Conservation (phyloP, 2,888 invertebrate genomes). For the Ophion obscuratus region DNA sequence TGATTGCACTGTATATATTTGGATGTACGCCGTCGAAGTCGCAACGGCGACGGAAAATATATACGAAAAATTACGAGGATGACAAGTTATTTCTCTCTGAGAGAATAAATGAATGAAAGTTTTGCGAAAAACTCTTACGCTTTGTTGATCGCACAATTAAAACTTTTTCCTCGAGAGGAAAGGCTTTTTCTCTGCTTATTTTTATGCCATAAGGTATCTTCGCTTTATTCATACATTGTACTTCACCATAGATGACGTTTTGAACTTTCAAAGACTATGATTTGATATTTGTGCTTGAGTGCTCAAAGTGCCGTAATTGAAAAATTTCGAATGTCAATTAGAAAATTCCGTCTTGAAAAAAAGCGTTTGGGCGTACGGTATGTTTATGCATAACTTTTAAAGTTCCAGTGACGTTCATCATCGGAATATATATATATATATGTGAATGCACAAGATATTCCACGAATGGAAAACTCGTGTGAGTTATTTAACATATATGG, state of each 20-base stretch:
- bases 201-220: background rate
- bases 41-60: background rate
- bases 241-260: too few relatives aligned
- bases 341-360: background rate
- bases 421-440: too few relatives aligned
- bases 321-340: background rate
- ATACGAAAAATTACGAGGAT: background rate
- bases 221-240: background rate
- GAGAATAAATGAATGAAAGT: slow-evolving; percentile 24
- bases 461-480: too few relatives aligned
- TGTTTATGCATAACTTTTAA: too few relatives aligned
- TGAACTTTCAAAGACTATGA: too few relatives aligned
- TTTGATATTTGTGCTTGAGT: too few relatives aligned
- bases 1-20: background rate
- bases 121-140: slow-evolving; percentile 9
- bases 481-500: too few relatives aligned
- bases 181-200: background rate
- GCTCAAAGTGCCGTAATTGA: too few relatives aligned
- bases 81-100: background rate
- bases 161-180: background rate
- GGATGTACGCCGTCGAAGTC: background rate
- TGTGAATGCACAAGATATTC: too few relatives aligned
- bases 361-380: too few relatives aligned
- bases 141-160: background rate
- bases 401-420: too few relatives aligned